A percentile compares a stretch with the other conserved stretches of the same genome.
Conservation (phyloP, 2,888 invertebrate genomes). For the Protophormia terraenovae region DNA sequence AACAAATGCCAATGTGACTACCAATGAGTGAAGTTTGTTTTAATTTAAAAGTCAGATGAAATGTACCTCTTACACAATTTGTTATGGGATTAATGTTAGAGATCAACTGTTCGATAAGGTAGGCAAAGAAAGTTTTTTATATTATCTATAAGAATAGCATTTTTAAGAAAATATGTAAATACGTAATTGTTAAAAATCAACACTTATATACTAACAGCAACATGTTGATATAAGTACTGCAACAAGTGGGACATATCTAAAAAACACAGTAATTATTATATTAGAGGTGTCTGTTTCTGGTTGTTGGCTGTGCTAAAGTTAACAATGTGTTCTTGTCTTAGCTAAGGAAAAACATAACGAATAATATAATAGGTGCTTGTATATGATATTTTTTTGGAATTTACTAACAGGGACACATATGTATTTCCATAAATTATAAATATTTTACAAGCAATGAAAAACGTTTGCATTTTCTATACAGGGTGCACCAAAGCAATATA, state of each 20-base stretch:
- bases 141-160: too few relatives aligned
- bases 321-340: neutral
- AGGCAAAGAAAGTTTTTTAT: neutral
- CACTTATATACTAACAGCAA: neutral
- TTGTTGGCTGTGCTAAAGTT: neutral
- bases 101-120: neutral
- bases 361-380: too few relatives aligned
- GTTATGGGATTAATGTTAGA: neutral
- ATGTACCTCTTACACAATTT: conserved; percentile 19
- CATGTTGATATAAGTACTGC: neutral
- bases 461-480: neutral
- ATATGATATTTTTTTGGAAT: too few relatives aligned
- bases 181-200: neutral
- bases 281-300: neutral
- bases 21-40: conserved; percentile 17
- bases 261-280: neutral
- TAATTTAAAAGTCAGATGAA: conserved; percentile 38
- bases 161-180: neutral
- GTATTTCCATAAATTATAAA: neutral
- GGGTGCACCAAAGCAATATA: neutral
- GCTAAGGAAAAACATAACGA: neutral
- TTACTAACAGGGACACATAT: neutral
- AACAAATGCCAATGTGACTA: conserved; percentile 9
- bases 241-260: neutral
- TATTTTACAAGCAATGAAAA: too few relatives aligned